Percentiles rank a stretch among this genome's conserved stretches.
phyloP scores from a whole-genome alignment of 2,113 vertebrate genomes.

The Lophius piscatorius region DNA sequence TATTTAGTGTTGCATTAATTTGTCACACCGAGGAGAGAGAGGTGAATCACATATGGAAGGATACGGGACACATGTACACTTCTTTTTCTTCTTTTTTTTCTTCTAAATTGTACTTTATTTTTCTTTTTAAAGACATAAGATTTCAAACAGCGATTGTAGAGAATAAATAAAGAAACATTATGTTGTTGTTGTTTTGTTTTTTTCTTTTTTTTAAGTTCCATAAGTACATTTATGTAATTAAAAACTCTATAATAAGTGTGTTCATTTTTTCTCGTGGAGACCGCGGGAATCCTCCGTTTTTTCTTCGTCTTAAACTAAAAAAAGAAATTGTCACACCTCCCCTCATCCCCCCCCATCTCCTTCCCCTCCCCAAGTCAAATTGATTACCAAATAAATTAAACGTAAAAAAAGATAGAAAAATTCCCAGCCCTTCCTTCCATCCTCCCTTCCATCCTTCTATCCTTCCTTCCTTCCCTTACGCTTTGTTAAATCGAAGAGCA shows the following conservation, averaged over 20 bases:
- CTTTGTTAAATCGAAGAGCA: constrained; percentile 70
- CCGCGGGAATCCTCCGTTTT: constrained; percentile 68
- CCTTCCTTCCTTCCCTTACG: too few relatives aligned
- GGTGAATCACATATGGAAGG: constrained; percentile 1
- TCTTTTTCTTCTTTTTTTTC: constrained; percentile 57
- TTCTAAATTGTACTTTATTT: constrained; percentile 84
- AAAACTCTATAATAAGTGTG: constrained; percentile 82
- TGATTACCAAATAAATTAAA: constrained; percentile 78
- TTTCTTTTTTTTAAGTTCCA: constrained; percentile 66
- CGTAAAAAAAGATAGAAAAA: constrained; percentile 78
- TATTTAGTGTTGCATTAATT: not conserved
- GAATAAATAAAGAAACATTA: constrained; percentile 84
- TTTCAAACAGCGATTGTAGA: constrained; percentile 83
- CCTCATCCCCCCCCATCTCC: too few relatives aligned
- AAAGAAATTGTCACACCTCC: constrained; percentile 60
- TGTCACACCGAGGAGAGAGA: not conserved
- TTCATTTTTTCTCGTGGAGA: constrained; percentile 72
- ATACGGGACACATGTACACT: constrained; percentile 9
- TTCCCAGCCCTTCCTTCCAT: constrained; percentile 67
- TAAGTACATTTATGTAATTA: constrained; percentile 82
- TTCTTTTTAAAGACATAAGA: constrained; percentile 84
- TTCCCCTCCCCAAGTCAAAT: constrained; percentile 43
- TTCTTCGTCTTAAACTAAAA: constrained; percentile 74
- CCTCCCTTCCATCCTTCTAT: too few relatives aligned
- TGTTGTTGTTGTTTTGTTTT: too few relatives aligned